phyloP scores from a whole-genome alignment of 2,797 vertebrate species.

The Knipowitschia caucasica region DNA sequence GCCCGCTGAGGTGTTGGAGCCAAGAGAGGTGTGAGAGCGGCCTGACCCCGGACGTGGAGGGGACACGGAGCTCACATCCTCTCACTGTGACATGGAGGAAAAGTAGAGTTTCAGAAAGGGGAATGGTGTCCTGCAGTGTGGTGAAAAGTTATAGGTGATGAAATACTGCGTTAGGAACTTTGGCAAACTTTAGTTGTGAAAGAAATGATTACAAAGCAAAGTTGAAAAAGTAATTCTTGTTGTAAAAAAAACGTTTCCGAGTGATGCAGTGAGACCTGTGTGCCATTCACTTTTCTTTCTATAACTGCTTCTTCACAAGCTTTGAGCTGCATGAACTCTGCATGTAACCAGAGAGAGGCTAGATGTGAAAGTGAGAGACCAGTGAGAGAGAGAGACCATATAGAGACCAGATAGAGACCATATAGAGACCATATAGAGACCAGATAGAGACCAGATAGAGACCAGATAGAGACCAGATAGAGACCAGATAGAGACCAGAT shows the following conservation, averaged over 20 bases:
- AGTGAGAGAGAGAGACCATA: too few relatives aligned
- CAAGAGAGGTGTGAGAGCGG: constrained; percentile 24
- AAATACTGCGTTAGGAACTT: constrained; percentile 4
- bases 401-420: too few relatives aligned
- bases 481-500: too few relatives aligned
- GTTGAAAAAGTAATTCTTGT: background rate
- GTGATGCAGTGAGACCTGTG: background rate
- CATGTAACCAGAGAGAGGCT: too few relatives aligned
- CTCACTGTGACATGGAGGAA: background rate
- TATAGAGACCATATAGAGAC: too few relatives aligned
- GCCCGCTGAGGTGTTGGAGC: constrained; percentile 46
- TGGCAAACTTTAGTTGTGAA: background rate
- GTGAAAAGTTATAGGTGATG: constrained; percentile 4
- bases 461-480: too few relatives aligned
- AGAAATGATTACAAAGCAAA: background rate
- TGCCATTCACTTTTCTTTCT: background rate
- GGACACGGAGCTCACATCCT: constrained; percentile 3
- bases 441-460: too few relatives aligned
- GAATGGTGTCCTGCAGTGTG: background rate
- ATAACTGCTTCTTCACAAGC: background rate
- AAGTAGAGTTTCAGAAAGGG: background rate
- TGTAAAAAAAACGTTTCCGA: background rate
- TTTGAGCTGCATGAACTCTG: background rate
- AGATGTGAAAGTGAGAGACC: too few relatives aligned
- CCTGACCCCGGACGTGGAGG: constrained; percentile 21